Percentiles rank a stretch among this genome's conserved stretches.
phyloP scores from a whole-genome alignment of 1,140 invertebrate species.

The Centruroides vittatus region DNA sequence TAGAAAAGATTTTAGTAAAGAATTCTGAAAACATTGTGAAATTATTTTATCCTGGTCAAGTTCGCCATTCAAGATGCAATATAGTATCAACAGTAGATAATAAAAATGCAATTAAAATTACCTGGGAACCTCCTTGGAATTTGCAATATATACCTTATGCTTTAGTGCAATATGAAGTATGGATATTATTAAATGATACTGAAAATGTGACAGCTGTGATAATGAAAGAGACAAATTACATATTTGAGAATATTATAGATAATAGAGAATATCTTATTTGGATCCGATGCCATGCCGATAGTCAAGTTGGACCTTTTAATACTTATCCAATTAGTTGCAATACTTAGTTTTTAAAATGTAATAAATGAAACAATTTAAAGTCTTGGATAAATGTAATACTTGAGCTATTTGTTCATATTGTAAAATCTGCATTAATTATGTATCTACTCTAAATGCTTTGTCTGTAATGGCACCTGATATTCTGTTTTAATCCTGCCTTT shows the following conservation, averaged over 20 bases:
- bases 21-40: not conserved
- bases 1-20: not conserved
- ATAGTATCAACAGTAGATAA: not conserved
- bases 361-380: no score
- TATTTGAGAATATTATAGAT: not conserved
- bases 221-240: not conserved
- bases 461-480: no score
- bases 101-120: slow-evolving; percentile 1
- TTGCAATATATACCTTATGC: slow-evolving; percentile 12
- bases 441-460: no score
- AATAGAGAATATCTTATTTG: slow-evolving; percentile 2
- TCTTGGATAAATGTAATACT: no score
- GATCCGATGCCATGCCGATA: slow-evolving; percentile 11
- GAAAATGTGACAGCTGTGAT: slow-evolving; percentile 7
- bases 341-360: no score
- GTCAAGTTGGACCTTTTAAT: slow-evolving; percentile 7
- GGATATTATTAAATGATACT: slow-evolving; percentile 10
- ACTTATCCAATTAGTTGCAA: slow-evolving; percentile 6
- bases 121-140: slow-evolving; percentile 19
- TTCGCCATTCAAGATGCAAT: not conserved
- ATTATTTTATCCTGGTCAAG: slow-evolving; percentile 3
- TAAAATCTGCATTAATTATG: no score
- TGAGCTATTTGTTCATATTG: no score
- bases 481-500: no score
- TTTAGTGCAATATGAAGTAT: slow-evolving; percentile 19